Base-by-base conservation (phyloP, 2,888 invertebrate species). In the Chymomyza fuscimana region DNA sequence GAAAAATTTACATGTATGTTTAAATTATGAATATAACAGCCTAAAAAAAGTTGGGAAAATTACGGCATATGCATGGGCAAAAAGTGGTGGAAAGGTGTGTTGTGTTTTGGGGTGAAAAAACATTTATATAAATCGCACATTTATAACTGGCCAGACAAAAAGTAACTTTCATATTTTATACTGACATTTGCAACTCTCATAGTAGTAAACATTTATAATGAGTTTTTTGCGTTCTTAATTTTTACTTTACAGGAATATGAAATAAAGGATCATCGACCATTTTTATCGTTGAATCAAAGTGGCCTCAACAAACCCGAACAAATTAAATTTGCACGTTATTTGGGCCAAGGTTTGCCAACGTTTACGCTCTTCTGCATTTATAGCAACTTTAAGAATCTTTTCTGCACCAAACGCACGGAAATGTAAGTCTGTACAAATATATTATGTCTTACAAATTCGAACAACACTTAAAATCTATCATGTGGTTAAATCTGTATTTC, bases 331-430 rank as follows among this genome's bases (percentile, higher is more conserved):
- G 91, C 91, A 61, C 89, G 91, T 76, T 91, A 90, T 88, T 87
- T 91, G 82, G 91, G 91, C 67, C 92, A 90, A 82, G 92, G 92
- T 64, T 82, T 91, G 79, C 92, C 91, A 74, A 91, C 91, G 76
- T 91, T 91, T 80, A 91, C 91, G 72, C 87, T 92, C 71, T 92
- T 92, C 79, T 92, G 91, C 91, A 92, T 92, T 91, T 92, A 92
- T 86, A 92, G 92, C 89, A 92, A 92, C 83, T 92, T 91, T 86
- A 92, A 92, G 82, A 92, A 92, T 89, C 86, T 92, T 62, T 92
- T 92, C 79, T 92, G 91, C 89, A 91, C 92, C 78, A 92, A 92
- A 89, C 91, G 91, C 82, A 92, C 92, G 70, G 91, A 92, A 89
- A 91, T 90, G 91, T 92, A 89, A 82, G 90, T 87, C 72, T 19